Base-by-base conservation (phyloP, 2,113 vertebrate species). In the Hippopotamus amphibius region DNA sequence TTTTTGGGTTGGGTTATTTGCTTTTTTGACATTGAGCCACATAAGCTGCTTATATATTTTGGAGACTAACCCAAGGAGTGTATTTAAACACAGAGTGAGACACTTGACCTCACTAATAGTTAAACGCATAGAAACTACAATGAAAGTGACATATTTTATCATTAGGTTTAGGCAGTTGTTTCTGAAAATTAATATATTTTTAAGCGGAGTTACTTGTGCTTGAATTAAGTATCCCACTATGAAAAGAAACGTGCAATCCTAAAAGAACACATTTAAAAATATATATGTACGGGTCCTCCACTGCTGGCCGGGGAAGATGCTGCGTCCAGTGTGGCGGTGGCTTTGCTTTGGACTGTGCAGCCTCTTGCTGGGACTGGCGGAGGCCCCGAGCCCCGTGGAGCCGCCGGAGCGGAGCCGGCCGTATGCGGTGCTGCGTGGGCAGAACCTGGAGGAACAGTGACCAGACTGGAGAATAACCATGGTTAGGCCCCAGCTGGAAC, bases 381-480 rank as follows among this genome's bases (percentile, higher is more conserved):
- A n/a, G 79, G 97, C 90, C 30, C 94, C 80, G 19, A 96, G 55
- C 79, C 79, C 96, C 0, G 76, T 11, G 80, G 68, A 72, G 41
- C 93, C 97, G 50, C 95, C 61, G 9, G 93, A 97, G 57, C 96
- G 96, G 41, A 98, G 99, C 61, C 98, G 99, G 81, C 98, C 99
- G 0, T 99, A 99, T 95, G 98, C 97, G 43, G 98, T 99, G 48
- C 97, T 99, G 53, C 98, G 98, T 72, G 98, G 99, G 82, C 99
- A 99, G 97, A 99, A 99, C 95, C 83, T 99, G 92, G 99, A 84
- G 69, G 30, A 77, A 71, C 2, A 69, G 41, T 63, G 71, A 68
- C 46, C 26, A 55, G 22, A 43, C 41, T 74, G 14, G 50, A 61
- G n/a, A 84, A 48, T 13, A 41, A 8, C 48, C 26, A 28, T 14